Percentiles rank a stretch among this genome's conserved stretches.
These are phyloP conservation scores for Conus betulinus DNA, from an alignment of 1,140 invertebrate species.

Conservation along the genomic window DNA sequence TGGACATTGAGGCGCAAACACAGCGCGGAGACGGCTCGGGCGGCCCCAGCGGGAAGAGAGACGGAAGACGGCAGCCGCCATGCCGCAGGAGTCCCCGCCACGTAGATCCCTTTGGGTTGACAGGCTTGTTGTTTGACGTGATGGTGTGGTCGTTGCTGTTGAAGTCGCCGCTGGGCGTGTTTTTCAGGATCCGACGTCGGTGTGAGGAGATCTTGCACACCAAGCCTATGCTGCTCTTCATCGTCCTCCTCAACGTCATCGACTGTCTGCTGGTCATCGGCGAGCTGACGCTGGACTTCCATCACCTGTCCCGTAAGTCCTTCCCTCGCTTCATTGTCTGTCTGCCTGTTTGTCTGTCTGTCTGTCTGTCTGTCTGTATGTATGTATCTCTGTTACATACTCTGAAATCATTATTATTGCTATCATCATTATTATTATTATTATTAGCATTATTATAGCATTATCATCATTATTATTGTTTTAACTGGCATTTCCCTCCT, in stretches of 20 bases:
- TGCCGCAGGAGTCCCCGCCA: too few relatives aligned
- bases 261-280: slow-evolving; percentile 61
- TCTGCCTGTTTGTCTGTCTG: background rate
- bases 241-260: slow-evolving; percentile 60
- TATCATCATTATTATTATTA: too few relatives aligned
- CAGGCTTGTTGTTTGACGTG: background rate
- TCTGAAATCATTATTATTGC: too few relatives aligned
- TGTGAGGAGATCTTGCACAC: slow-evolving; percentile 56
- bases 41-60: background rate
- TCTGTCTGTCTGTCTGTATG: background rate
- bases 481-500: too few relatives aligned
- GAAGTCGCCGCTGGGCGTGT: background rate
- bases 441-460: too few relatives aligned
- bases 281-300: slow-evolving; percentile 62
- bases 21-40: too few relatives aligned
- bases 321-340: background rate
- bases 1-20: background rate
- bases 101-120: too few relatives aligned
- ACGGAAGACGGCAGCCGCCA: background rate
- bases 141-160: background rate
- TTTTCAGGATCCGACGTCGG: slow-evolving; percentile 49
- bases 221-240: slow-evolving; percentile 54
- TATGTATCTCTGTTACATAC: too few relatives aligned
- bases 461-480: too few relatives aligned
- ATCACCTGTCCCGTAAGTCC: slow-evolving; percentile 56